phyloP scores from a whole-genome alignment of 2,113 vertebrate species.

The Triplophysa siluroides region DNA sequence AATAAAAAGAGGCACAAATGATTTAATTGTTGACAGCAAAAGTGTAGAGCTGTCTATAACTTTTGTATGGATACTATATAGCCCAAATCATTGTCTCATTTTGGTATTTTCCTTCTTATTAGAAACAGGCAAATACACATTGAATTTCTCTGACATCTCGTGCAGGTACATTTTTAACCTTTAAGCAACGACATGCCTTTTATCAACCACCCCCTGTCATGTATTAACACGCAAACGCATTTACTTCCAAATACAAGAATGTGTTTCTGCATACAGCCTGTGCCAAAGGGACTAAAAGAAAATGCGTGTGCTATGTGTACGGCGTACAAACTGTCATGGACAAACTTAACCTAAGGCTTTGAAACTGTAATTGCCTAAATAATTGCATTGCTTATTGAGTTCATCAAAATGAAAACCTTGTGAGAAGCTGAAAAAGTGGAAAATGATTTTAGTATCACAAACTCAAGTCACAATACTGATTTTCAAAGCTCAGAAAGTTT shows the following conservation, averaged over 20 bases:
- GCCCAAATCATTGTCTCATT: neutral
- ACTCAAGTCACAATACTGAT: neutral
- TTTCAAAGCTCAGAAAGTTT: neutral
- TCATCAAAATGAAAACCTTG: neutral
- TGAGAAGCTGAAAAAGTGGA: neutral
- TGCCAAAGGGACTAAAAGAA: neutral
- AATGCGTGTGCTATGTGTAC: neutral
- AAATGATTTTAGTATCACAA: neutral
- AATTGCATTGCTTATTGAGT: neutral
- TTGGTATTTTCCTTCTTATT: neutral
- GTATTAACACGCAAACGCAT: slow-evolving; percentile 30
- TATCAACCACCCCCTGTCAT: slow-evolving; percentile 1
- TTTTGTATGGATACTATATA: too few species aligned
- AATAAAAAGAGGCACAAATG: too few species aligned
- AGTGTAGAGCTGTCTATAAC: too few species aligned
- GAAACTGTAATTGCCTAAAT: neutral
- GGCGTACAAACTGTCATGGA: neutral
- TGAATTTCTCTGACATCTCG: slow-evolving; percentile 3
- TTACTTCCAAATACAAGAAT: slow-evolving; percentile 34
- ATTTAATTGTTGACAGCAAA: too few species aligned
- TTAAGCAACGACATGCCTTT: slow-evolving; percentile 18
- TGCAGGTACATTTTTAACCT: slow-evolving; percentile 1
- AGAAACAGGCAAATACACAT: neutral
- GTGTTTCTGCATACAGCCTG: slow-evolving; percentile 29
- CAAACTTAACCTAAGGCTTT: neutral